A percentile compares a stretch with the other conserved stretches of the same genome.
These are phyloP conservation scores for Vanessa atalanta DNA, from an alignment of 1,140 invertebrate species.

Conservation along the genomic window DNA sequence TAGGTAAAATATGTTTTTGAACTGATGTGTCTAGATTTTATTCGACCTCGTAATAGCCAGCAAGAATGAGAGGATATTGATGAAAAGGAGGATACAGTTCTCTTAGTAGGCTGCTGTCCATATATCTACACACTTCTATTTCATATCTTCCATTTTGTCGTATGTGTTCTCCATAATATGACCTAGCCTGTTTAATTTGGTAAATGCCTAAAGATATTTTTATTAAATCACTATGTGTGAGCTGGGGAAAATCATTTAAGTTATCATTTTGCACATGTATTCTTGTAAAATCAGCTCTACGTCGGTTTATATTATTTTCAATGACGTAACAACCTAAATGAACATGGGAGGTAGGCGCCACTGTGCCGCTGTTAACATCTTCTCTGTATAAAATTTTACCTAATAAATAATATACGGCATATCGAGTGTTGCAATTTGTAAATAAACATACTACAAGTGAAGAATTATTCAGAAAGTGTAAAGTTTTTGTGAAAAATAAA, in stretches of 20 bases:
- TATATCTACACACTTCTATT: constrained; percentile 11
- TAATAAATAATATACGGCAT: no score
- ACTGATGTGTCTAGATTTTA: constrained; percentile 19
- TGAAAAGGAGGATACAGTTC: no score
- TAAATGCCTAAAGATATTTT: constrained; percentile 21
- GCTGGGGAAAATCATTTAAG: constrained; percentile 20
- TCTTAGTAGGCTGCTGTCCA: neutral
- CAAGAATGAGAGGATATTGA: constrained; percentile 4
- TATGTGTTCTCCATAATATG: constrained; percentile 30
- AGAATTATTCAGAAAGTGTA: no score
- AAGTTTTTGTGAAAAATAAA: no score
- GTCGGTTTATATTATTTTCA: constrained; percentile 21
- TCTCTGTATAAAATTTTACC: no score
- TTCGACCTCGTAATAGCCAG: constrained; percentile 8
- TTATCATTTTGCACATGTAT: constrained; percentile 20
- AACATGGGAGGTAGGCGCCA: no score
- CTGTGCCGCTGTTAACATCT: no score
- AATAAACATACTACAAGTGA: neutral
- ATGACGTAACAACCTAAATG: no score
- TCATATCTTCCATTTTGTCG: constrained; percentile 7
- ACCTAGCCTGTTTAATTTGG: constrained; percentile 31
- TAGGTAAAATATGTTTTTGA: constrained; percentile 19
- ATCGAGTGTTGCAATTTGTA: no score
- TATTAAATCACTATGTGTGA: constrained; percentile 27
- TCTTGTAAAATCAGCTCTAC: constrained; percentile 18